Conservation (phyloP, 1,140 invertebrate genomes). For the Anagrus nilaparvatae region DNA sequence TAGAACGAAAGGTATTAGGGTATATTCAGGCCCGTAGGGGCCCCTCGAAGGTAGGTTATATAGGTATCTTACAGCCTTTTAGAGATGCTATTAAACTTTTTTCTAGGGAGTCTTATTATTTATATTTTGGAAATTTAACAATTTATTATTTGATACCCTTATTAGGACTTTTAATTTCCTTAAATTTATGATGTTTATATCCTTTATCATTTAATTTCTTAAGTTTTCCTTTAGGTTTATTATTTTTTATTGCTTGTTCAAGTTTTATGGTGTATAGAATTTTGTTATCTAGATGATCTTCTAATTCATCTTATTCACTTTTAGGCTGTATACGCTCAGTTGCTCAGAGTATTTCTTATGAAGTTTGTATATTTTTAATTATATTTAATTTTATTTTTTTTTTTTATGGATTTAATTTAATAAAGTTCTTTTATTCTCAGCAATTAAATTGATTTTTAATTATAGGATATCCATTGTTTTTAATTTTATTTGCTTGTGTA, state of each 20-base stretch:
- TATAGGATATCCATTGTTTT: too few relatives aligned
- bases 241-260: constrained; percentile 45
- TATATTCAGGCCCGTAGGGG: constrained; percentile 60
- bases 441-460: constrained; percentile 27
- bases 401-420: too few relatives aligned
- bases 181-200: too few relatives aligned
- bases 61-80: constrained; percentile 54
- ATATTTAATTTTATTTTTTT: constrained; percentile 42
- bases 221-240: constrained; percentile 39
- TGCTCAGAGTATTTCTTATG: constrained; percentile 58
- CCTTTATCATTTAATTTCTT: constrained; percentile 18
- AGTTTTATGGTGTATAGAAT: constrained; percentile 48
- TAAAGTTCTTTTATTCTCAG: constrained; percentile 38
- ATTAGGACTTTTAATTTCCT: not conserved
- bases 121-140: too few relatives aligned
- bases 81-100: constrained; percentile 51
- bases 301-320: constrained; percentile 56
- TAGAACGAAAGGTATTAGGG: constrained; percentile 57
- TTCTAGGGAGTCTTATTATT: constrained; percentile 40
- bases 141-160: too few relatives aligned
- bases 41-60: constrained; percentile 52
- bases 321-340: constrained; percentile 50
- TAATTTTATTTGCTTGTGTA: constrained; percentile 47
- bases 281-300: constrained; percentile 50
- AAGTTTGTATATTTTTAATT: constrained; percentile 49